These are phyloP conservation scores for Caenorhabditis sulstoni DNA, from an alignment of 2,888 invertebrate species.

Conservation along the genomic window DNA sequence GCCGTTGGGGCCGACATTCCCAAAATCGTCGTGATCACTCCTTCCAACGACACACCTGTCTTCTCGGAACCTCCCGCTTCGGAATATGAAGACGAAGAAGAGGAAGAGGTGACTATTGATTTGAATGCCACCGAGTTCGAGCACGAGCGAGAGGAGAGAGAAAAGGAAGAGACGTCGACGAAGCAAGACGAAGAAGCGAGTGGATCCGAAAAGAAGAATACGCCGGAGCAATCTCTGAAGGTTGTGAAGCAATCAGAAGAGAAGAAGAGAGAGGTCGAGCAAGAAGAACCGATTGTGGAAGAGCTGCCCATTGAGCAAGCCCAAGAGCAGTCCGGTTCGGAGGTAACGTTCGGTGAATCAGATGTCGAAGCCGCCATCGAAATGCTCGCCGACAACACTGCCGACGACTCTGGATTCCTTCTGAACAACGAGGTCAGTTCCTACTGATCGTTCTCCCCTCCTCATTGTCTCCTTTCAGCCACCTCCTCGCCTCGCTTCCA, in stretches of 20 bases:
- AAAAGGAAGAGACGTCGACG: background rate
- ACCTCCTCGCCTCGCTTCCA: constrained; percentile 17
- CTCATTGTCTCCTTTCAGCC: constrained; percentile 19
- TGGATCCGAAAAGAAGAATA: background rate
- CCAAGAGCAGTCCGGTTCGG: too few species aligned
- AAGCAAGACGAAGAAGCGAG: background rate
- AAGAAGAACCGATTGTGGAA: too few species aligned
- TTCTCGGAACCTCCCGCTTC: too few species aligned
- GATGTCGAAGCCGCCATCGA: background rate
- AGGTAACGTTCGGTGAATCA: too few species aligned
- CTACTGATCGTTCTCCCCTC: background rate
- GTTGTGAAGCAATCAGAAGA: too few species aligned
- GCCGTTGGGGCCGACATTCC: too few species aligned
- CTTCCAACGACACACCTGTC: too few species aligned
- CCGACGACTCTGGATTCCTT: constrained; percentile 50
- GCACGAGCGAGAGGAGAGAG: constrained; percentile 26
- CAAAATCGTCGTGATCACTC: too few species aligned
- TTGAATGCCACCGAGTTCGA: constrained; percentile 23
- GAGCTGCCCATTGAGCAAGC: too few species aligned
- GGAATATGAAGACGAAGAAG: background rate
- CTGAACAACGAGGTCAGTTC: constrained; percentile 26
- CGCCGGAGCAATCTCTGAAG: too few species aligned
- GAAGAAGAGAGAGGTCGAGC: constrained; percentile 10
- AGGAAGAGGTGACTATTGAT: constrained; percentile 5
- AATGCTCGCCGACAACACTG: background rate